phyloP scores from a whole-genome alignment of 2,113 vertebrate species.

The Neotoma lepida region DNA sequence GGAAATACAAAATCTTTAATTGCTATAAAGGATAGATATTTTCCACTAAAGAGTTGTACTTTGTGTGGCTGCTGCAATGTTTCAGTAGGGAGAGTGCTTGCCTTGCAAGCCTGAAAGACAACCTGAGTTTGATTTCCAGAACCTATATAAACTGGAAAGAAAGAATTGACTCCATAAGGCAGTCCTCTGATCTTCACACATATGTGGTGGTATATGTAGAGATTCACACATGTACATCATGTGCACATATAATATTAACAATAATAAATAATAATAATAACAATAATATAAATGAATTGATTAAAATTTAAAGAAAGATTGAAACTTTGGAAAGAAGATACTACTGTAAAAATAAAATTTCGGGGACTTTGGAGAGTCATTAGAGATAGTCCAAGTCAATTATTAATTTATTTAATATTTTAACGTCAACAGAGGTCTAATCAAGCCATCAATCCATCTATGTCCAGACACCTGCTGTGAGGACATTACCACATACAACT shows the following conservation, averaged over 20 bases:
- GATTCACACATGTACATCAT: background rate
- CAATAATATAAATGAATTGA: background rate
- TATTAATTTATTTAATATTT: slow-evolving; percentile 9
- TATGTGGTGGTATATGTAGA: background rate
- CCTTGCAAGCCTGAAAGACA: background rate
- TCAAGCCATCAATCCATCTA: background rate
- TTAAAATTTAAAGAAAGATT: background rate
- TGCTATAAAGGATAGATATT: background rate
- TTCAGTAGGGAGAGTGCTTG: background rate
- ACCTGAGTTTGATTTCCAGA: background rate
- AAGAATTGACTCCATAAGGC: background rate
- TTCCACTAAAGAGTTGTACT: background rate
- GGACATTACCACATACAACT: background rate
- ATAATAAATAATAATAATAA: background rate
- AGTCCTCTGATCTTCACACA: background rate
- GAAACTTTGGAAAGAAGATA: background rate
- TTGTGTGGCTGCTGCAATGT: background rate
- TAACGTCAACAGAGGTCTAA: background rate
- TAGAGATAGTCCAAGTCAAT: background rate
- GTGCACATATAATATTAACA: background rate
- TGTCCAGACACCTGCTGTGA: background rate
- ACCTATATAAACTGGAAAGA: background rate
- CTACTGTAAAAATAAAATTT: background rate
- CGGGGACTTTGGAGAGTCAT: background rate
- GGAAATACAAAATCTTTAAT: background rate